phyloP scores from a whole-genome alignment of 1,140 invertebrate genomes.

The Parapsyche elsis region DNA sequence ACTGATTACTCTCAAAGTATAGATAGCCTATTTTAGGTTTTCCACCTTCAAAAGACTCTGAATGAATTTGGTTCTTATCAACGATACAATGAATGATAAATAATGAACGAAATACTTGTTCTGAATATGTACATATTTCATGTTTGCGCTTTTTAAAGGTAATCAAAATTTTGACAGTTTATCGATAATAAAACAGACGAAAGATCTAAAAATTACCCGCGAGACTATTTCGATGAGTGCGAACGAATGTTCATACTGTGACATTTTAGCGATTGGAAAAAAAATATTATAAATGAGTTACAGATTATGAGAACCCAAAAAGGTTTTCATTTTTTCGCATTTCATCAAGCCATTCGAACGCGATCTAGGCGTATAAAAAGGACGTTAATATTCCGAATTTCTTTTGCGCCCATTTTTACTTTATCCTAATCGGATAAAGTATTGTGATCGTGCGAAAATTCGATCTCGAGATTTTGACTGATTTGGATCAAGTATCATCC shows the following conservation, averaged over 20 bases:
- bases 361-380: conserved; percentile 16
- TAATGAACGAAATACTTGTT: no score
- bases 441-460: no score
- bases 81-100: not conserved
- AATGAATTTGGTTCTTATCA: not conserved
- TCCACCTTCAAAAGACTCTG: not conserved
- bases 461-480: no score
- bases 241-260: conserved; percentile 1
- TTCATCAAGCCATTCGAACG: conserved; percentile 3
- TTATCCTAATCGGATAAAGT: no score
- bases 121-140: no score
- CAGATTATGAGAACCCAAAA: not conserved
- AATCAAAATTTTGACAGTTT: no score
- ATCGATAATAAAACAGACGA: conserved; percentile 8
- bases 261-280: conserved; percentile 16
- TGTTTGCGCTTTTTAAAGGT: not conserved
- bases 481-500: no score
- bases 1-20: not conserved
- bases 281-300: conserved; percentile 21
- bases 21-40: not conserved
- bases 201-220: not conserved
- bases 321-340: not conserved
- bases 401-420: not conserved
- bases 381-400: conserved; percentile 14
- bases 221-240: conserved; percentile 2